Evolutionary conservation across 2,797 vertebrate genomes (phyloP), one percentile per base, ranked within the genome.

Genomic region (Mustela erminea): DNA sequence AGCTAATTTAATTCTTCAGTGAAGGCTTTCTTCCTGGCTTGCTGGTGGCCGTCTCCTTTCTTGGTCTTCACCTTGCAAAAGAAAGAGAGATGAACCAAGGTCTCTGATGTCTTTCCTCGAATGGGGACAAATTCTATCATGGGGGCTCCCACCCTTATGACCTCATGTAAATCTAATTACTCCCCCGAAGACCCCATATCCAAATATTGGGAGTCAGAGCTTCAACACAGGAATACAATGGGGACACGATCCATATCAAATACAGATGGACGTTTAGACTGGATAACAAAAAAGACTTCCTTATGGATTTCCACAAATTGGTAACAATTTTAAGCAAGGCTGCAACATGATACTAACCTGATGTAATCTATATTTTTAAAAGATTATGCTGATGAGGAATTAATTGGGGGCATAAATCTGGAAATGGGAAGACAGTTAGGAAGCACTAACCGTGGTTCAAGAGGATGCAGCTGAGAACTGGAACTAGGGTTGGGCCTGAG

Each of bases 251-350:
- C 49, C 12, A 7, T 29, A 68, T 29, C 1, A 88, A 9, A 32
- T 60, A 70, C 6, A 75, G 5, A 12, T 23, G 15, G 1, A 25
- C n/a, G 5, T 87, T 41, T 82, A 74, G 27, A 58, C 1, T 27
- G 0, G 5, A 5, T 43, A n/a, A 10, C 35, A n/a, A 66, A 75
- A 78, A 60, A 35, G 0, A 0, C 7, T 21, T 5, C 8, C 64
- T 62, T 75, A 21, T 66, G 70, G 56, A 41, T 52, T n/a, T 29
- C 35, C 18, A 18, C 35, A 74, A 43, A 12, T 35, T 70, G 23
- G 21, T 56, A 88, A 23, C 21, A 87, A 82, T 13, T 27, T 68
- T 32, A 91, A 83, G 13, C 23, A 78, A 77, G 0, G 9, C 41
- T 66, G 9, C 60, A 91, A 27, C 43, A 29, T 54, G 17, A 18